Evolutionary conservation across 2,797 vertebrate genomes (phyloP).

Genomic region (Zenarchopterus dispar): DNA sequence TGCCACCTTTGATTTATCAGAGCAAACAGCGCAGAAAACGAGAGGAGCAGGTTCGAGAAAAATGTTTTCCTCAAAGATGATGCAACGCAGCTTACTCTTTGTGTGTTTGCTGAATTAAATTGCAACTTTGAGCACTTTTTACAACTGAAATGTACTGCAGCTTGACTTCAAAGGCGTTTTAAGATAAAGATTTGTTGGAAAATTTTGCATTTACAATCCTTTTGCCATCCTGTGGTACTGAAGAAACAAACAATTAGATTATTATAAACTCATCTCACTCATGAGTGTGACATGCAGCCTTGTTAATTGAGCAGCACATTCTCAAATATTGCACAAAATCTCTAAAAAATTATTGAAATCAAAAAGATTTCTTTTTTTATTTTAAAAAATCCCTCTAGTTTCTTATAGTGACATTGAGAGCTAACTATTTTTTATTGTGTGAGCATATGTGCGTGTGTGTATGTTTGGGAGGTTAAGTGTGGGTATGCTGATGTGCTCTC

Average conservation of each 20-base stretch:
- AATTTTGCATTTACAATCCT: not conserved
- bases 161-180: not conserved
- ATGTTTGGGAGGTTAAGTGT: constrained; percentile 25
- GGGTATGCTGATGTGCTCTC: constrained; percentile 45
- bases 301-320: not conserved
- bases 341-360: not conserved
- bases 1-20: constrained; percentile 63
- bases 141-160: constrained; percentile 6
- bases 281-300: not conserved
- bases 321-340: no score
- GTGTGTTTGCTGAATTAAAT: constrained; percentile 19
- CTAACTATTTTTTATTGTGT: constrained; percentile 5
- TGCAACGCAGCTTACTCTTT: constrained; percentile 16
- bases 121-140: constrained; percentile 13
- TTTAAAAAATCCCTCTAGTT: constrained; percentile 6
- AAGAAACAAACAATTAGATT: not conserved
- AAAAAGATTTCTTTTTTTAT: not conserved
- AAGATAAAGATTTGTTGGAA: not conserved
- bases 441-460: constrained; percentile 7
- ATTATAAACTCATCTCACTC: no score
- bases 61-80: constrained; percentile 22
- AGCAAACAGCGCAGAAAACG: constrained; percentile 28
- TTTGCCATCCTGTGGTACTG: constrained; percentile 1
- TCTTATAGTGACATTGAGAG: not conserved
- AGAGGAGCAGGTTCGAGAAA: constrained; percentile 27